Evolutionary conservation across 2,797 vertebrate genomes (phyloP).

Genomic region (Allobates femoralis): DNA sequence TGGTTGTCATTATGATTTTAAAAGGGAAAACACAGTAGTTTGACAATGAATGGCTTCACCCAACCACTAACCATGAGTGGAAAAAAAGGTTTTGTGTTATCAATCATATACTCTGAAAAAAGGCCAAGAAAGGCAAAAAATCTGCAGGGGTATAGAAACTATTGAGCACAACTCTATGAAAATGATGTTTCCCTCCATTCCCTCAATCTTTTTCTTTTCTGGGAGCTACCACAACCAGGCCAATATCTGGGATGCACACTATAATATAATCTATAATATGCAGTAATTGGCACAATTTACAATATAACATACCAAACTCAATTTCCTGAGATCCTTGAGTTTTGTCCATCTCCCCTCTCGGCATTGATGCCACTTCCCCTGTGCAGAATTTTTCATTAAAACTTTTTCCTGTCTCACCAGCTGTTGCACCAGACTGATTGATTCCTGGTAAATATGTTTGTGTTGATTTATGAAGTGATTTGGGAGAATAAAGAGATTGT

Average conservation of each 20-base stretch:
- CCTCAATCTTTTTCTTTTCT: no score
- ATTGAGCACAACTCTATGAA: no score
- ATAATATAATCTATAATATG: not conserved
- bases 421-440: slow-evolving; percentile 28
- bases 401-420: slow-evolving; percentile 24
- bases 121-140: no score
- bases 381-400: slow-evolving; percentile 44
- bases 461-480: slow-evolving; percentile 35
- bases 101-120: no score
- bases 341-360: not conserved
- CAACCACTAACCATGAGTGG: no score
- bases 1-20: no score
- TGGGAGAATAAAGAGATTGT: slow-evolving; percentile 35
- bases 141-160: no score
- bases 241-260: not conserved
- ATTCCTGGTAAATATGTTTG: slow-evolving; percentile 44
- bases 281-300: not conserved
- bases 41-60: no score
- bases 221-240: not conserved
- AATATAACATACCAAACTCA: not conserved
- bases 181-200: not conserved
- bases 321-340: not conserved
- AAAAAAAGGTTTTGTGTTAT: no score
- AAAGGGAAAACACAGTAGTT: no score
- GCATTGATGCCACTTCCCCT: not conserved